Evolutionary conservation across 2,888 invertebrate species (phyloP), one percentile per base, ranked within the genome.

Genomic region (Hylaea fasciaria): DNA sequence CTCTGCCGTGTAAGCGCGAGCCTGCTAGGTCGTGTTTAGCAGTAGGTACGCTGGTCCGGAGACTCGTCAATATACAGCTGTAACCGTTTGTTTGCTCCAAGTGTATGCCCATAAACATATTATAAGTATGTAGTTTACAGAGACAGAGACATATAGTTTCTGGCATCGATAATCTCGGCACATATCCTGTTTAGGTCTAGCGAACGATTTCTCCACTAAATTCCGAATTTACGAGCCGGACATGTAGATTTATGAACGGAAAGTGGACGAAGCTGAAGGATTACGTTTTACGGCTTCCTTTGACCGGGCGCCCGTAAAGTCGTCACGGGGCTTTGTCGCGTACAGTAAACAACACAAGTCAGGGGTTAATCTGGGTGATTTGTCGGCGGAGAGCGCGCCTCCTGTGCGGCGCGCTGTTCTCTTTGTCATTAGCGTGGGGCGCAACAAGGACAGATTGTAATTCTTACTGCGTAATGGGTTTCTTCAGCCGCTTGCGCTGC

Each of bases 171-270:
- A 9, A 43, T 43, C 43, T 12, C 22, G 44, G 14, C 49, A 46
- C 46, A 43, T 17, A 53, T 64, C 64, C 61, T 51, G 61, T 45
- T 40, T 29, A 17, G 56, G 43, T 32, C 22, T 44, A 46, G 43
- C 48, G 48, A 46, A n/a, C 29, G 48, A 59, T 37, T 61, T 35
- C 60, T 44, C 53, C 56, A 55, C 56, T 58, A 59, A 57, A 59
- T 45, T 50, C 14, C 28, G 50, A 46, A 50, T 57, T 61, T 65
- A 65, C 53, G 62, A 59, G 48, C 58, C 48, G 55, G 52, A 32
- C 56, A 56, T 58, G 60, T 45, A 58, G 62, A 65, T 65, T 61
- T 67, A 64, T 65, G 62, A 57, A 56, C 58, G 57, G 60, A 61
- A 55, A 49, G 52, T 41, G 64, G 52, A 52, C 59, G 60, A 44